Percentiles rank a stretch among this genome's conserved stretches.
phyloP scores from a whole-genome alignment of 1,140 invertebrate genomes.

The Brachionus paranguensis region DNA sequence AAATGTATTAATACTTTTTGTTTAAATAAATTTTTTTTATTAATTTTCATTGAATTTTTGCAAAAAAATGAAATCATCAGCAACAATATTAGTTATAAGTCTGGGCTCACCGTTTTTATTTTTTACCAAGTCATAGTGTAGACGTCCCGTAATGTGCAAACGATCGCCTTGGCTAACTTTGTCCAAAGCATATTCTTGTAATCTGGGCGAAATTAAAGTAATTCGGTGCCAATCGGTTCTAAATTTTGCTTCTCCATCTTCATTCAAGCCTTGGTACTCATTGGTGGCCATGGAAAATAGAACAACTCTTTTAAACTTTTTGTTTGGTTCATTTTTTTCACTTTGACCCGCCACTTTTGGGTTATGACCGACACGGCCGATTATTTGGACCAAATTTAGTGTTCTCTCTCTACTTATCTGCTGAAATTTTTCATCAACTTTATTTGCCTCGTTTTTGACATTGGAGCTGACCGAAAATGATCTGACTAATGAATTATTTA shows the following conservation, averaged over 20 bases:
- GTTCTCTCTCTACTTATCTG: conserved; percentile 1
- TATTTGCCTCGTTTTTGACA: neutral
- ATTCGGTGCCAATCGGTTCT: conserved; percentile 40
- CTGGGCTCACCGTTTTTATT: conserved; percentile 15
- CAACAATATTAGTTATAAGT: conserved; percentile 29
- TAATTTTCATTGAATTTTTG: neutral
- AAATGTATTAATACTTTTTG: neutral
- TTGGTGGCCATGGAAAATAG: conserved; percentile 39
- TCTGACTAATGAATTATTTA: neutral
- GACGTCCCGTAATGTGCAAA: conserved; percentile 8
- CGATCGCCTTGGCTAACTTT: conserved; percentile 39
- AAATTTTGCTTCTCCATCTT: neutral
- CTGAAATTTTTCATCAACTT: conserved; percentile 5
- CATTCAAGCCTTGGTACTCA: conserved; percentile 36
- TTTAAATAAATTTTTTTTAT: neutral
- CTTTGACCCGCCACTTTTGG: conserved; percentile 15
- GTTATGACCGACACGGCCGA: conserved; percentile 35
- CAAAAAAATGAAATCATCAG: conserved; percentile 40
- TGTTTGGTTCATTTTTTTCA: conserved; percentile 1
- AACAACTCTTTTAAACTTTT: neutral
- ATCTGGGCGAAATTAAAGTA: neutral
- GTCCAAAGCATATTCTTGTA: conserved; percentile 16
- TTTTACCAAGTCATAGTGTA: conserved; percentile 40
- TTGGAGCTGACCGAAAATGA: neutral
- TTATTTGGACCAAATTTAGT: conserved; percentile 35